These are phyloP conservation scores for Trichopria drosophilae DNA, from an alignment of 2,888 invertebrate species.

Conservation along the genomic window DNA sequence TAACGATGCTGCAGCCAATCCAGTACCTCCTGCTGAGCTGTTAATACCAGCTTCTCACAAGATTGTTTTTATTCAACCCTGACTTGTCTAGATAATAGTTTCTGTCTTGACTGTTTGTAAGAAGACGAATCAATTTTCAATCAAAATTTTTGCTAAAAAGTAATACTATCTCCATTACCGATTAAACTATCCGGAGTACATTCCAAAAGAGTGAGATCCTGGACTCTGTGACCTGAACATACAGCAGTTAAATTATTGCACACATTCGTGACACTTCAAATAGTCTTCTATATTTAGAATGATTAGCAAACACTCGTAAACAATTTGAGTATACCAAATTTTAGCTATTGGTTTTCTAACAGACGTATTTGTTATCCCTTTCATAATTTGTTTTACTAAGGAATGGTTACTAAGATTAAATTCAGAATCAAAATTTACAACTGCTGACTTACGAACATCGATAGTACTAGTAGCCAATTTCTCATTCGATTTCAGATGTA, in stretches of 20 bases:
- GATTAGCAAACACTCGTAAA: constrained; percentile 22
- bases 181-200: constrained; percentile 23
- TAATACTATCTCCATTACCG: constrained; percentile 29
- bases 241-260: constrained; percentile 27
- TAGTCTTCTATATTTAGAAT: not conserved
- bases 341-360: constrained; percentile 12
- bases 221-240: constrained; percentile 28
- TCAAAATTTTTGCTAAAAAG: constrained; percentile 32
- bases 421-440: constrained; percentile 15
- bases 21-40: constrained; percentile 28
- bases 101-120: too few relatives aligned
- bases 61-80: constrained; percentile 26
- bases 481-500: too few relatives aligned
- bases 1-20: constrained; percentile 24
- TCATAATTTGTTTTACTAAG: too few relatives aligned
- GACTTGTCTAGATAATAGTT: too few relatives aligned
- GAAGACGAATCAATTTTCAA: constrained; percentile 28
- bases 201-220: constrained; percentile 31
- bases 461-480: constrained; percentile 10
- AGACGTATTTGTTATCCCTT: constrained; percentile 21
- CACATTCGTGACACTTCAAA: constrained; percentile 32
- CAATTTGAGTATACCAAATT: constrained; percentile 28
- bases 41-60: constrained; percentile 8
- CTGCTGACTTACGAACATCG: constrained; percentile 31
- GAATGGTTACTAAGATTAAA: constrained; percentile 25